These are phyloP conservation scores for Acrossocheilus fasciatus DNA, from an alignment of 2,797 vertebrate species.

Conservation along the genomic window DNA sequence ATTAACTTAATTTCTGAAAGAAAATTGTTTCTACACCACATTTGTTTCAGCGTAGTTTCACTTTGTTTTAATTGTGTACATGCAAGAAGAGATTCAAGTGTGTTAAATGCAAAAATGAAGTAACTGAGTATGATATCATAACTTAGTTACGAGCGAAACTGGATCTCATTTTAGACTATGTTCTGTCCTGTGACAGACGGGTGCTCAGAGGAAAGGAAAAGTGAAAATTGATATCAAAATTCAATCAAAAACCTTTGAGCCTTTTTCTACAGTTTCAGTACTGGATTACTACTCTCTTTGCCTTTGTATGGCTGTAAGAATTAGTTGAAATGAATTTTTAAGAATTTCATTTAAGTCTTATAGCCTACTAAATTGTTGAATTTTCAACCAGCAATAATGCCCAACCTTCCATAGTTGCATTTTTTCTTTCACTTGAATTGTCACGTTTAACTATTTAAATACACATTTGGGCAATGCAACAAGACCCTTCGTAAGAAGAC, in stretches of 20 bases:
- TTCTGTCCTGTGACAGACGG: background rate
- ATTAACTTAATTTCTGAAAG: background rate
- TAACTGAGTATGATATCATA: background rate
- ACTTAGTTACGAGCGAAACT: background rate
- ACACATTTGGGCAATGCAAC: background rate
- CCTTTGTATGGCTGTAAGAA: background rate
- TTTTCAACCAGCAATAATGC: background rate
- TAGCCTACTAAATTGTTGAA: background rate
- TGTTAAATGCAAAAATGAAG: background rate
- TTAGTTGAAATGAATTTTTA: background rate
- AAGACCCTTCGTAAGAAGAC: background rate
- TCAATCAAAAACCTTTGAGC: background rate
- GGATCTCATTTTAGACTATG: slow-evolving; percentile 6
- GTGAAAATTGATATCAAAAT: background rate
- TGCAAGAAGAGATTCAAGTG: background rate
- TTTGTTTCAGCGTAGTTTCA: background rate
- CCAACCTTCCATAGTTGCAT: background rate
- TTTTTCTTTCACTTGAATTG: background rate
- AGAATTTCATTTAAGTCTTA: background rate
- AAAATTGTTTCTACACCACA: background rate
- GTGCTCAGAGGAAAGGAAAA: background rate
- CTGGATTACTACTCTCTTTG: background rate
- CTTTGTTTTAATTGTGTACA: background rate
- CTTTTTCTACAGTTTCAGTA: background rate
- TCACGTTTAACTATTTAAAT: background rate